These are phyloP conservation scores for Zaprionus inermis DNA, from an alignment of 1,140 invertebrate species.

Conservation along the genomic window DNA sequence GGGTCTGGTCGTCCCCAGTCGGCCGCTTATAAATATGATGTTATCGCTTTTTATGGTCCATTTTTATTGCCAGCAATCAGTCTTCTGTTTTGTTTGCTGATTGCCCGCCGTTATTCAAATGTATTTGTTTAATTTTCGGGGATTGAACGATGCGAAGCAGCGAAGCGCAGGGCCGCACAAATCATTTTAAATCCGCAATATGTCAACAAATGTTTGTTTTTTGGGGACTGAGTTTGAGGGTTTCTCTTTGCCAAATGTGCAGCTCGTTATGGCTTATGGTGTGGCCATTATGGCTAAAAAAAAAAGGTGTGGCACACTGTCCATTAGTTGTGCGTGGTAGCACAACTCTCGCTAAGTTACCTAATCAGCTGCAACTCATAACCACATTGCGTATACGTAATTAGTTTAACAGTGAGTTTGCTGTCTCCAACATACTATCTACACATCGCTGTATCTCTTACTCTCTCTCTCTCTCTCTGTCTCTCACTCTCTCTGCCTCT, in stretches of 20 bases:
- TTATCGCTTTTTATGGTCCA: conserved; percentile 83
- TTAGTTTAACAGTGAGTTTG: conserved; percentile 62
- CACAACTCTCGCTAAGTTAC: no score
- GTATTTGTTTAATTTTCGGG: conserved; percentile 79
- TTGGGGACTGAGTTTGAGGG: conserved; percentile 14
- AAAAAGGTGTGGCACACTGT: conserved; percentile 10
- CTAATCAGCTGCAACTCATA: conserved; percentile 69
- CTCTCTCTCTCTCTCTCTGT: not conserved
- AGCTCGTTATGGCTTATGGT: conserved; percentile 68
- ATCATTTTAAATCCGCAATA: conserved; percentile 83
- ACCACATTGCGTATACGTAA: conserved; percentile 77
- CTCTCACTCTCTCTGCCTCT: not conserved
- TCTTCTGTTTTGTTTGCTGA: conserved; percentile 81
- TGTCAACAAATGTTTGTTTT: conserved; percentile 75
- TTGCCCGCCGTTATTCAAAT: conserved; percentile 80
- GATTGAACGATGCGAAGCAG: conserved; percentile 25
- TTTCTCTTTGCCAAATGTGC: conserved; percentile 37
- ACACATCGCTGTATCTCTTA: not conserved
- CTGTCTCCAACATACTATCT: conserved; percentile 2
- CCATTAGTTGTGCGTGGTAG: not conserved
- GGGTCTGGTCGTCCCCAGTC: not conserved
- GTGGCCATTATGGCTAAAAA: conserved; percentile 25
- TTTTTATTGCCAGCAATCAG: conserved; percentile 81
- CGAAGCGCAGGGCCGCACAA: conserved; percentile 58
- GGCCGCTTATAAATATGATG: conserved; percentile 78